A percentile compares a stretch with the other conserved stretches of the same genome.
phyloP scores from a whole-genome alignment of 2,113 vertebrate genomes.

The Pantherophis guttatus region DNA sequence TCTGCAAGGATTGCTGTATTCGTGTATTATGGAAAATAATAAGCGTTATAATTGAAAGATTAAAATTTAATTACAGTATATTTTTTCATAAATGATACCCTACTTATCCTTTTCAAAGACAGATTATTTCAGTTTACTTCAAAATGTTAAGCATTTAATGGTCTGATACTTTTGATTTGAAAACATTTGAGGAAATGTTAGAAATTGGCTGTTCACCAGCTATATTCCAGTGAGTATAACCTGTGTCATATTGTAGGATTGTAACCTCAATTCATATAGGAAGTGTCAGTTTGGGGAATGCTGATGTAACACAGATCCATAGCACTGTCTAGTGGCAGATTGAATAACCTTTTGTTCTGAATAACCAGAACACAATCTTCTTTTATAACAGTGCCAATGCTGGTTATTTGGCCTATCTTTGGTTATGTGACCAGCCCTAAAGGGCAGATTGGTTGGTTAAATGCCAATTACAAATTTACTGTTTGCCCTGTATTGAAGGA shows the following conservation, averaged over 20 bases:
- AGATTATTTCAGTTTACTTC: neutral
- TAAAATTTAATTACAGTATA: neutral
- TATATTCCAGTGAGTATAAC: neutral
- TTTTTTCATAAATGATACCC: neutral
- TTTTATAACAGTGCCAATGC: neutral
- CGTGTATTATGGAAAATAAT: neutral
- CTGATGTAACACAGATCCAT: neutral
- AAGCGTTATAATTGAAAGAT: neutral
- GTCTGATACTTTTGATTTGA: neutral
- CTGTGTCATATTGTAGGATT: neutral
- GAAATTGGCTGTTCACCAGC: neutral
- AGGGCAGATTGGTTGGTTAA: neutral
- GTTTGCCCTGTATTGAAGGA: neutral
- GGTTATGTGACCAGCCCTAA: neutral
- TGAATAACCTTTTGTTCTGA: neutral
- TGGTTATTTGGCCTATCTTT: neutral
- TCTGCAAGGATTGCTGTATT: neutral
- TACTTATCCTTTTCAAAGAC: neutral
- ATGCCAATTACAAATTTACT: neutral
- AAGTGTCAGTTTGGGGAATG: neutral
- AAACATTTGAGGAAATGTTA: neutral
- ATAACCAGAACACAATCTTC: neutral
- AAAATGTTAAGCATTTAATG: neutral
- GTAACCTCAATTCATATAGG: neutral
- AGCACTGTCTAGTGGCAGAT: neutral